A percentile compares a stretch with the other conserved stretches of the same genome.
Evolutionary conservation across 1,140 invertebrate genomes (phyloP).

Genomic region (Ceratitis capitata): DNA sequence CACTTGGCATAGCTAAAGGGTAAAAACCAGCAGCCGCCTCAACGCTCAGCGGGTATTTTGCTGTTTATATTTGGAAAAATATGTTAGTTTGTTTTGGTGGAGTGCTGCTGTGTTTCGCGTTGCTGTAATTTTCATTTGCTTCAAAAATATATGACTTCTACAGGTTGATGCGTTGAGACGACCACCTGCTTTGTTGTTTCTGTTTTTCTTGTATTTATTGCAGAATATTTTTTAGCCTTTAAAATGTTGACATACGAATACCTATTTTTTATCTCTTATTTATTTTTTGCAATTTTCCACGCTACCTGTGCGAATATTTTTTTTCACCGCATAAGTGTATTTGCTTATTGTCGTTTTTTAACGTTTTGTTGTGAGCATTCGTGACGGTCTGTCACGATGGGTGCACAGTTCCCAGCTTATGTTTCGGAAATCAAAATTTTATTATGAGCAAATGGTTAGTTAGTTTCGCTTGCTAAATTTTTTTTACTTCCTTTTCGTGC

Average conservation of each 20-base stretch:
- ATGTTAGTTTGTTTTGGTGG: neutral
- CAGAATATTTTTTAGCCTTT: neutral
- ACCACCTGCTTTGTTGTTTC: conserved; percentile 20
- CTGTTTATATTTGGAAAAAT: no score
- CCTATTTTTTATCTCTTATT: conserved; percentile 34
- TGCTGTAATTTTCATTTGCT: neutral
- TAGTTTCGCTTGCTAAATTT: conserved; percentile 8
- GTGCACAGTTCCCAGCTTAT: conserved; percentile 54
- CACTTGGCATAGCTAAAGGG: conserved; percentile 21
- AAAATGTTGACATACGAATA: neutral
- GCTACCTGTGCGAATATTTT: conserved; percentile 64
- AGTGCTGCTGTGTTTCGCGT: neutral
- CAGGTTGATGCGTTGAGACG: neutral
- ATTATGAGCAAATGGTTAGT: conserved; percentile 60
- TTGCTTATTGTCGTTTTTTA: neutral
- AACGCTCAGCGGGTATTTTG: neutral
- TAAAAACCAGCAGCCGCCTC: neutral
- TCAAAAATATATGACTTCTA: neutral
- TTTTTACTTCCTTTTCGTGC: neutral
- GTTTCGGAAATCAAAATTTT: conserved; percentile 61
- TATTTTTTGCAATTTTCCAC: conserved; percentile 59
- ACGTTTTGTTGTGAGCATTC: neutral
- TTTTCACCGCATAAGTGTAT: conserved; percentile 46
- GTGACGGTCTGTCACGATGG: neutral
- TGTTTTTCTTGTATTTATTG: neutral